Conservation (phyloP, 1,140 invertebrate species). For the Macrobrachium nipponense region DNA sequence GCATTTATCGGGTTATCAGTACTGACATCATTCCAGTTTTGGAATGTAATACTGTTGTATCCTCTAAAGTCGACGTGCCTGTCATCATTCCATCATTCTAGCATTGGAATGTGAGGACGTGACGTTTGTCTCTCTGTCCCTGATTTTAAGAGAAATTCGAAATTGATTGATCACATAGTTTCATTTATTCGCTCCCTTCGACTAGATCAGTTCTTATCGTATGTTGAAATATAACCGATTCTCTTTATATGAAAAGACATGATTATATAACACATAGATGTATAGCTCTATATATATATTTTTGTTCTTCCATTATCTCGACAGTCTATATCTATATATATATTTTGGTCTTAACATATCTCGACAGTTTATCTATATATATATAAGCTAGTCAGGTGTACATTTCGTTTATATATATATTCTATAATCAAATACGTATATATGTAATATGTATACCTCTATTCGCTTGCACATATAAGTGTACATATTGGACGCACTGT, state of each 20-base stretch:
- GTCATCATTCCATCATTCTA: no score
- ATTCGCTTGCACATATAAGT: background rate
- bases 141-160: no score
- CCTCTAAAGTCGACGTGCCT: no score
- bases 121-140: no score
- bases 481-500: background rate
- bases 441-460: background rate
- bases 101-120: no score
- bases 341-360: conserved; percentile 4
- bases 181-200: no score
- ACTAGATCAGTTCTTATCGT: background rate
- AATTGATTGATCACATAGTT: no score
- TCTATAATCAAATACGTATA: conserved; percentile 13
- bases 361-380: conserved; percentile 6
- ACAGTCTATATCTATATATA: conserved; percentile 5
- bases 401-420: background rate
- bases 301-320: conserved; percentile 12
- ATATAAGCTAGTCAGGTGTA: conserved; percentile 7
- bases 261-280: background rate
- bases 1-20: no score
- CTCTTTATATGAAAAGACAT: background rate
- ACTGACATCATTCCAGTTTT: no score
- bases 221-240: background rate
- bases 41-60: no score
- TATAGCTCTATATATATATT: conserved; percentile 9